These are phyloP conservation scores for Mormyrus proboscirostris DNA, from an alignment of 2,797 vertebrate genomes.

Conservation along the genomic window DNA sequence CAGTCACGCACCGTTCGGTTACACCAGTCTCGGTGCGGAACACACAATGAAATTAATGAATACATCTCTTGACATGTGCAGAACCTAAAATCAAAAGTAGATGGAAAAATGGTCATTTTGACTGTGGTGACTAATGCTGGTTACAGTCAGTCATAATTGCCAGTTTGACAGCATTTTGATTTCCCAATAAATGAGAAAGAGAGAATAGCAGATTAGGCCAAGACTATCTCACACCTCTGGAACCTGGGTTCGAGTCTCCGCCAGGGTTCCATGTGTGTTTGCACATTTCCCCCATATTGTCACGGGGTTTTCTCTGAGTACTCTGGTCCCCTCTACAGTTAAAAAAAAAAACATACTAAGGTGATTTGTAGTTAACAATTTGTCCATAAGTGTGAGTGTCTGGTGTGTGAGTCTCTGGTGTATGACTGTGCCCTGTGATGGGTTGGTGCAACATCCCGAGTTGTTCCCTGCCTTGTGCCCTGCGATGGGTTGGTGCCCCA, in stretches of 20 bases:
- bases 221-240: neutral
- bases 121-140: neutral
- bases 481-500: no score
- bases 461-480: no score
- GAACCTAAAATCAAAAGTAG: neutral
- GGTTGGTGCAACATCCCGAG: no score
- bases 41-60: neutral
- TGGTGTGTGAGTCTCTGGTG: no score
- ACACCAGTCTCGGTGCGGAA: neutral
- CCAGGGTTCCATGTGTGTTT: neutral
- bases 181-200: neutral
- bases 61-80: neutral
- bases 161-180: neutral
- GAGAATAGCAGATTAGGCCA: neutral
- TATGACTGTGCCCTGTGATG: no score
- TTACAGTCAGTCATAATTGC: neutral
- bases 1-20: neutral
- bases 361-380: no score
- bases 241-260: neutral
- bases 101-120: neutral
- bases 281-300: no score
- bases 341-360: neutral
- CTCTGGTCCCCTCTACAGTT: neutral
- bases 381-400: no score
- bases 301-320: no score